Percentiles rank a stretch among this genome's conserved stretches.
These are phyloP conservation scores for Pongo pygmaeus DNA, from an alignment of 2,113 vertebrate species.

Conservation along the genomic window DNA sequence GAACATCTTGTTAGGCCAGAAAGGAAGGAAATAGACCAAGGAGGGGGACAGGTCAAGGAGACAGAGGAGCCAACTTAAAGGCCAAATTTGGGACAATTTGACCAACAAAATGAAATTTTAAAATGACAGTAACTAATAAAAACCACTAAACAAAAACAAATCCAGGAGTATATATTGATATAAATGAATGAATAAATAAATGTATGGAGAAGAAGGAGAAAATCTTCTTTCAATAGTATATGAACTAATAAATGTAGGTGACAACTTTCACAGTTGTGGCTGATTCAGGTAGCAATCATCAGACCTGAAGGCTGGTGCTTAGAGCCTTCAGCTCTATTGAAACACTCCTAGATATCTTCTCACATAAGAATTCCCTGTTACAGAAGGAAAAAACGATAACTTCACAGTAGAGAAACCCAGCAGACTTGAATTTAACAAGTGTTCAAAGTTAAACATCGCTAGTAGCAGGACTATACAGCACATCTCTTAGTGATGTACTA, in stretches of 20 bases:
- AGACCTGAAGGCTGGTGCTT: neutral
- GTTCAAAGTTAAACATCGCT: neutral
- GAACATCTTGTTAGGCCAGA: neutral
- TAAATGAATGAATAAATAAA: neutral
- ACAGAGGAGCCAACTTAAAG: neutral
- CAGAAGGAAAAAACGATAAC: neutral
- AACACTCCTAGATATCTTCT: neutral
- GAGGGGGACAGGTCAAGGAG: neutral
- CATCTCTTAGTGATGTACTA: neutral
- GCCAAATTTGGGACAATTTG: neutral
- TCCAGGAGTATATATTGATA: neutral
- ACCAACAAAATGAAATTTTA: conserved; percentile 14
- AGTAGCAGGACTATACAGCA: neutral
- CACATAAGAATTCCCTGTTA: neutral
- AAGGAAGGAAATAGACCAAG: conserved; percentile 6
- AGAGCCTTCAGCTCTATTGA: neutral
- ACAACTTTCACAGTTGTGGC: neutral
- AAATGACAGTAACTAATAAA: conserved; percentile 16
- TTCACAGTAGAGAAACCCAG: neutral
- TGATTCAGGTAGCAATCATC: neutral
- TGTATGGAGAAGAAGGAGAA: neutral
- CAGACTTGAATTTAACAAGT: neutral
- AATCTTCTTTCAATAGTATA: neutral
- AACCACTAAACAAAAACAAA: neutral
- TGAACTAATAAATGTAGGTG: neutral